These are phyloP conservation scores for Montipora foliosa DNA, from an alignment of 64 coral and sea anemone genomes.

Conservation along the genomic window DNA sequence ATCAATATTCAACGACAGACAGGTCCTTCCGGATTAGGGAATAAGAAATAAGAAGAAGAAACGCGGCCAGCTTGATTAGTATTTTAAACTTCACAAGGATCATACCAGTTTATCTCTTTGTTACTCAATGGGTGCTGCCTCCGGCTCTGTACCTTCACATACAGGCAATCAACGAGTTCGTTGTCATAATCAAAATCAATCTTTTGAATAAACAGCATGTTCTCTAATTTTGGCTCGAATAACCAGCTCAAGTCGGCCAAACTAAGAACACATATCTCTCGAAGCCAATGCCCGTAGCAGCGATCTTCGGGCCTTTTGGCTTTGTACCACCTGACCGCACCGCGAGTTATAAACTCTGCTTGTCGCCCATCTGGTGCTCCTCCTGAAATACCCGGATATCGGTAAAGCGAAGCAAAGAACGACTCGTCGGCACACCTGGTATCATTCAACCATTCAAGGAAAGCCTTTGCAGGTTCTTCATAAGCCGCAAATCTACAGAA, in stretches of 20 bases:
- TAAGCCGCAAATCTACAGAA: not conserved
- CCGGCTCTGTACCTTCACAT: not conserved
- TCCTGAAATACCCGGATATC: not conserved
- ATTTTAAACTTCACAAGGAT: not conserved
- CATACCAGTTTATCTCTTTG: not conserved
- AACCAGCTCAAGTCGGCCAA: conserved; percentile 31
- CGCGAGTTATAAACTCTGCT: conserved; percentile 1
- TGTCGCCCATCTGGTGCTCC: not conserved
- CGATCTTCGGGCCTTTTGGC: not conserved
- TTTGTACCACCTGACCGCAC: not conserved
- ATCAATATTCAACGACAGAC: too few species aligned
- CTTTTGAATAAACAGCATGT: conserved; percentile 18
- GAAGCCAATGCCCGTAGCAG: conserved; percentile 16
- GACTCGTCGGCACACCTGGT: not conserved
- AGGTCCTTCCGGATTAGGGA: too few species aligned
- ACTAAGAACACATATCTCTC: not conserved
- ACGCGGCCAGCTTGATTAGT: too few species aligned
- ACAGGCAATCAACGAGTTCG: conserved; percentile 22
- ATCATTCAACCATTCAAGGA: conserved; percentile 6
- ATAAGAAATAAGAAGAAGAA: too few species aligned
- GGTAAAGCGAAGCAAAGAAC: conserved; percentile 12
- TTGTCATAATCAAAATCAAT: conserved; percentile 18
- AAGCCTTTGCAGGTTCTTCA: not conserved
- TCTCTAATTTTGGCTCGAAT: not conserved
- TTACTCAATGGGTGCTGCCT: not conserved